A percentile compares a stretch with the other conserved stretches of the same genome.
These are phyloP conservation scores for Stictonetta naevosa DNA, from an alignment of 2,113 vertebrate species.

Conservation along the genomic window DNA sequence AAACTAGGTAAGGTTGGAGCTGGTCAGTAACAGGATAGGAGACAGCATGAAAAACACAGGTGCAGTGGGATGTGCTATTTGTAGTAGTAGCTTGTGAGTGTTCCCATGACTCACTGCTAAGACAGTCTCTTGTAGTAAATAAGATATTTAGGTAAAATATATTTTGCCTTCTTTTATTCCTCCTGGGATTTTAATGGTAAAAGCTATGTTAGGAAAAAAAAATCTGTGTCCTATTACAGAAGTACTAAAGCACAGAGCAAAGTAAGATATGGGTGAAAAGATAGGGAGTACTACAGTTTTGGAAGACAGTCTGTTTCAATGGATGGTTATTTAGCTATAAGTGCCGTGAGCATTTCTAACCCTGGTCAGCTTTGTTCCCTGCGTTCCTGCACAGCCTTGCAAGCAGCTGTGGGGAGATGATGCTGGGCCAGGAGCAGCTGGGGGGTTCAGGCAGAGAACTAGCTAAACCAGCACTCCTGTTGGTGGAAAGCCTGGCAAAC, in stretches of 20 bases:
- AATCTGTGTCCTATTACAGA: not conserved
- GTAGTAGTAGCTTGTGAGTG: not conserved
- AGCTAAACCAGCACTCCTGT: not conserved
- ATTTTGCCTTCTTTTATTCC: not conserved
- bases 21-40: not conserved
- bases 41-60: not conserved
- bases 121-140: not conserved
- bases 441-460: not conserved
- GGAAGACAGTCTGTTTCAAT: not conserved
- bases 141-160: not conserved
- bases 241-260: not conserved
- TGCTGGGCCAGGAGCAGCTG: constrained; percentile 40
- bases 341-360: not conserved
- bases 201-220: not conserved
- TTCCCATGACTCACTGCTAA: not conserved
- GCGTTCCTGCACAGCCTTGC: not conserved
- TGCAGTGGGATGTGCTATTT: not conserved
- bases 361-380: not conserved
- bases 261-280: not conserved
- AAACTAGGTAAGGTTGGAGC: not conserved
- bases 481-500: not conserved
- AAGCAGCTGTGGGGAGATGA: not conserved
- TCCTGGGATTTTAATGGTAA: not conserved
- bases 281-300: not conserved
- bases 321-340: not conserved